Percentiles rank a stretch among this genome's conserved stretches.
These are phyloP conservation scores for Heliconius erato DNA, from an alignment of 2,888 invertebrate species.

Conservation along the genomic window DNA sequence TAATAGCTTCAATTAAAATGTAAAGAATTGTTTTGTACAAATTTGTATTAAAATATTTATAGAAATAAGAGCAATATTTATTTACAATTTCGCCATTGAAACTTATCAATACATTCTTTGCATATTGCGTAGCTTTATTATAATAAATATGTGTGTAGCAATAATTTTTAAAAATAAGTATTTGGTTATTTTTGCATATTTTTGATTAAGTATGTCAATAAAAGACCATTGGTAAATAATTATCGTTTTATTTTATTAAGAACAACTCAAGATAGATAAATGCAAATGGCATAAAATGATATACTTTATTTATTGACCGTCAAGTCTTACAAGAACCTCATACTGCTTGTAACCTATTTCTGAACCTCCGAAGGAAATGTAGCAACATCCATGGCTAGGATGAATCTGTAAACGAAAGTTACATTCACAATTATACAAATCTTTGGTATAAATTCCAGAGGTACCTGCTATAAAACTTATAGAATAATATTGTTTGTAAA, in stretches of 20 bases:
- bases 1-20: neutral
- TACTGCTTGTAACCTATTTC: constrained; percentile 72
- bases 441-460: too few species aligned
- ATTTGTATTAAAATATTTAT: constrained; percentile 10
- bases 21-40: constrained; percentile 2
- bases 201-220: constrained; percentile 8
- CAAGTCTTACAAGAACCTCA: constrained; percentile 73
- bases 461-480: too few species aligned
- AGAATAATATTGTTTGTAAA: too few species aligned
- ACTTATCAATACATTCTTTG: too few species aligned
- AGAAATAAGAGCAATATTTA: neutral
- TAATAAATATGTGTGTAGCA: too few species aligned
- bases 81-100: neutral
- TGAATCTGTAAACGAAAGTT: constrained; percentile 66
- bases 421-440: too few species aligned
- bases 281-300: neutral
- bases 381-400: constrained; percentile 75
- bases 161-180: neutral
- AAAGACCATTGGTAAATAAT: neutral
- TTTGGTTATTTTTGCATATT: constrained; percentile 16
- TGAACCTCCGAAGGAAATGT: constrained; percentile 74
- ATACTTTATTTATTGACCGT: neutral
- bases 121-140: too few species aligned
- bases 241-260: neutral
- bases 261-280: neutral